A percentile compares a stretch with the other conserved stretches of the same genome.
phyloP scores from a whole-genome alignment of 1,140 invertebrate species.

The Bombus terrestris region DNA sequence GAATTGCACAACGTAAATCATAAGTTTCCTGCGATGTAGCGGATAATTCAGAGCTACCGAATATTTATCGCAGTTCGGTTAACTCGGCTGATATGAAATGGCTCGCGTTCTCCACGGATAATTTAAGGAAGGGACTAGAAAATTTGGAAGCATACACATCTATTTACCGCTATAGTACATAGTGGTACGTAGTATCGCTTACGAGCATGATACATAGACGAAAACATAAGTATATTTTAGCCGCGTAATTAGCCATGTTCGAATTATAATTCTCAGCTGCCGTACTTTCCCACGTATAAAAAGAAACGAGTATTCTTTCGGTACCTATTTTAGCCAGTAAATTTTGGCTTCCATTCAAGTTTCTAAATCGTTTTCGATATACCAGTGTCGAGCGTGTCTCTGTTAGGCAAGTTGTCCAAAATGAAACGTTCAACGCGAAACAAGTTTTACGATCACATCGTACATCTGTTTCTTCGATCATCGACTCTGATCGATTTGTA shows the following conservation, averaged over 20 bases:
- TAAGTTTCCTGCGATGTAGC: background rate
- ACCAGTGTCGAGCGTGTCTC: slow-evolving; percentile 46
- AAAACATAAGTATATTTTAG: background rate
- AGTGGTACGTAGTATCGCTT: too few species aligned
- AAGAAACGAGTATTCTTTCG: slow-evolving; percentile 32
- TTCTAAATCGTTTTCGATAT: slow-evolving; percentile 26
- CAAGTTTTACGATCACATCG: background rate
- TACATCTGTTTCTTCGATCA: background rate
- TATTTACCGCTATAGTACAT: background rate
- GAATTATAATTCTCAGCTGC: background rate
- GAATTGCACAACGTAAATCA: background rate
- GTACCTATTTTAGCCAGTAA: slow-evolving; percentile 46
- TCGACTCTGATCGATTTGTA: background rate
- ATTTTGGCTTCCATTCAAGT: slow-evolving; percentile 62
- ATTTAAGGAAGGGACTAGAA: background rate
- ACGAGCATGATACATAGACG: too few species aligned
- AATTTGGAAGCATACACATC: background rate
- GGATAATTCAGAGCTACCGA: background rate
- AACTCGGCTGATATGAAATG: background rate
- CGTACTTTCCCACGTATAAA: slow-evolving; percentile 2
- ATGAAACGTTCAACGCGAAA: slow-evolving; percentile 17
- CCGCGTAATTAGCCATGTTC: background rate
- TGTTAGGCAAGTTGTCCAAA: slow-evolving; percentile 24
- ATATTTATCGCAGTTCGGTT: background rate
- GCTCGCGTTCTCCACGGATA: background rate